Evolutionary conservation across 2,888 invertebrate genomes (phyloP), one percentile per base, ranked within the genome.

Genomic region (Daptonema setosum): DNA sequence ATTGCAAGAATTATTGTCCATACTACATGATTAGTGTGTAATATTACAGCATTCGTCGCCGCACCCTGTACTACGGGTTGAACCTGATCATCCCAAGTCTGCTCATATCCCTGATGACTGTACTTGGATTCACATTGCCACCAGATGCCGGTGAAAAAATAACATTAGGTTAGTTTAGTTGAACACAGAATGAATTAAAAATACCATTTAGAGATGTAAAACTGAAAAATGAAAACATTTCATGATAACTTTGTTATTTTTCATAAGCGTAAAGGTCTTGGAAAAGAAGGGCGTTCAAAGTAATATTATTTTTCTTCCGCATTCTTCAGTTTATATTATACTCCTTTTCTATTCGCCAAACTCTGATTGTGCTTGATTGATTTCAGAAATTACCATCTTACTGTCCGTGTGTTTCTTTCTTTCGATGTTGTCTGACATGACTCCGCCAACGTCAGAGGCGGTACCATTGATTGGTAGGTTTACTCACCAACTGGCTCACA

Each of bases 91-190:
- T 95, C 72, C 95, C 95, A 64, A 93, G 93, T 75, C 88, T 95
- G 70, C 81, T 95, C 73, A 93, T 97, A 72, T 90, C 93, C 67
- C 88, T 93, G 65, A 91, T 97, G 91, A 90, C 95, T 62, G 81
- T 97, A 66, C 80, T 97, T 67, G 90, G 91, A 66, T 97, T 97
- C 78, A 90, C 91, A 65, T 78, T 97, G 72, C 95, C 95, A 67
- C 93, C 93, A 64, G 95, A 95, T 76, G 93, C 91, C 62, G 95
- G 95, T 71, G 95, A 95, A 77, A 95, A 97, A 76, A 81, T 97
- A 66, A 91, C 93, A 65, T 79, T 95, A 75, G 88, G 88, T 86
- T 78, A 43, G 56, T 29, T 1, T 17, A 55, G 20, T n/a, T n/a
- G n/a, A n/a, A n/a, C n/a, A n/a, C n/a, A n/a, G n/a, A n/a, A 22